phyloP scores from a whole-genome alignment of 2,113 vertebrate genomes.

The Vulpes lagopus region DNA sequence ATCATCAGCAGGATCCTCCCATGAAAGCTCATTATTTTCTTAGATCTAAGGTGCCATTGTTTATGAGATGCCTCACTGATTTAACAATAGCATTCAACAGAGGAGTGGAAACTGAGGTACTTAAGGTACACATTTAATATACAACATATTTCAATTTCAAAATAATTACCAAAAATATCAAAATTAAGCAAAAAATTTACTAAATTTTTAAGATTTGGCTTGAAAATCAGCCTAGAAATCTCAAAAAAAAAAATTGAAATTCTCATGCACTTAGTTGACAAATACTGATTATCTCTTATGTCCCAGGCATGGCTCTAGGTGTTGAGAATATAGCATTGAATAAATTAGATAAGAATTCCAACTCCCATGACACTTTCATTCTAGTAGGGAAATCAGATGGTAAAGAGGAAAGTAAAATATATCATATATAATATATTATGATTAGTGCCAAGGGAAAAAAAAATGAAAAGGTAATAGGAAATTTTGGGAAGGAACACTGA shows the following conservation, averaged over 20 bases:
- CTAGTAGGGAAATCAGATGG: background rate
- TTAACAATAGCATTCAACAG: background rate
- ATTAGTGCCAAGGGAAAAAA: background rate
- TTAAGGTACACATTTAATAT: background rate
- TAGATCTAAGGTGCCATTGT: background rate
- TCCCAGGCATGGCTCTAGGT: background rate
- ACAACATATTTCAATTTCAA: background rate
- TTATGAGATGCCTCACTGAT: background rate
- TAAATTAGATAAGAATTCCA: background rate
- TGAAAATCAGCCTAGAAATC: background rate
- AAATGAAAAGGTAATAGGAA: background rate
- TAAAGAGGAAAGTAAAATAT: background rate
- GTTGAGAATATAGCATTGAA: background rate
- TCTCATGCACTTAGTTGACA: background rate
- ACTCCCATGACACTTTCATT: background rate
- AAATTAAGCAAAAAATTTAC: background rate
- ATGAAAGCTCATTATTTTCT: background rate
- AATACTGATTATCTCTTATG: background rate
- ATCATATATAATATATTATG: background rate
- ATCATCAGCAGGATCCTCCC: background rate
- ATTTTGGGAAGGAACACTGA: background rate
- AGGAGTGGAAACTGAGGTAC: background rate
- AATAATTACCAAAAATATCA: background rate
- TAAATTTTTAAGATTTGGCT: background rate
- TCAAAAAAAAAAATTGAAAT: background rate